Base-by-base conservation (phyloP, 2,797 vertebrate species). In the Amniataba percoides region DNA sequence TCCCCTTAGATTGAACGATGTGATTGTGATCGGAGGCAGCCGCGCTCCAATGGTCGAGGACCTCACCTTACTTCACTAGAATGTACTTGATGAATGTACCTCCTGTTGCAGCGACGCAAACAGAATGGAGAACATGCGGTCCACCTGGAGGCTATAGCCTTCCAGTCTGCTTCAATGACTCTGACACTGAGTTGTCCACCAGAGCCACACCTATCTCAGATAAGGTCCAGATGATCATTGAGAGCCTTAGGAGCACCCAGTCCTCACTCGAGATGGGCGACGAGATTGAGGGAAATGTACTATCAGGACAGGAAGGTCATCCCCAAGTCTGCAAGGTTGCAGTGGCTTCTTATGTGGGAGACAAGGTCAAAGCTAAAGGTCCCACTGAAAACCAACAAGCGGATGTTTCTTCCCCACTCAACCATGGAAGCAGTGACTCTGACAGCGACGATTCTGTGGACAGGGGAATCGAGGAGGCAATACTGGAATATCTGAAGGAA, bases 11-110 rank as follows among this genome's bases (percentile, higher is more conserved):
- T 77, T 74, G 61, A 88, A 92, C 46, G 86, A 96, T 97, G 95
- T 96, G 94, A 95, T 70, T 51, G 71, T 80, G 11, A 19, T 68
- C 82, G 84, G 91, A 84, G 88, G 82, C 90, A 87, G 77, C 81
- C n/a, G 53, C 83, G 7, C 71, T 91, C 92, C 87, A 81, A 82
- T 18, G 83, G 31, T 91, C 84, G 64, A 65, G 68, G 87, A 88
- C 82, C 87, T 87, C 85, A 82, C 74, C 84, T 74, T 64, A 76
- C 71, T 73, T 93, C 86, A 96, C 94, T 97, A 98, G 96, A 96
- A 99, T 99, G 98, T 99, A 98, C 94, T 96, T 99, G 94, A 97
- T 98, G 97, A 97, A 98, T 71, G 94, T 95, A 78, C 94, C 96
- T 88, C 97, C 97, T 94, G 93, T 97, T 87, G 95, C 96, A 93